These are phyloP conservation scores for Sebastes hubbsi DNA, from an alignment of 2,797 vertebrate genomes.

Conservation along the genomic window DNA sequence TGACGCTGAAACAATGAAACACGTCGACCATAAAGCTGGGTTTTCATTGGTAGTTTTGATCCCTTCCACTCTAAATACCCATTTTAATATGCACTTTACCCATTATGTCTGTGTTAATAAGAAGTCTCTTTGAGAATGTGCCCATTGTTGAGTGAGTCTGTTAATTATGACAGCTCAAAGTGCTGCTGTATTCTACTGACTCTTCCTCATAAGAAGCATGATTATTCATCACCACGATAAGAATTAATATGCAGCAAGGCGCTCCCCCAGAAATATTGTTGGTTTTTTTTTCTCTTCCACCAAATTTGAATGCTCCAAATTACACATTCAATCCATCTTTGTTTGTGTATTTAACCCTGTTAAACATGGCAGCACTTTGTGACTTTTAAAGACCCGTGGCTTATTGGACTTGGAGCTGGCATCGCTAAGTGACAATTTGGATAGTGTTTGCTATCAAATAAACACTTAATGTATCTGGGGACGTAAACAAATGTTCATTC, in stretches of 20 bases:
- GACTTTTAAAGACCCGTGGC: slow-evolving; percentile 73
- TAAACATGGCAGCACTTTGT: slow-evolving; percentile 74
- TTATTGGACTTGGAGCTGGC: slow-evolving; percentile 71
- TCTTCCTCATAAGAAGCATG: slow-evolving; percentile 71
- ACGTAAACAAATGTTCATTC: slow-evolving; percentile 68
- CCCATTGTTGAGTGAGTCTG: slow-evolving; percentile 78
- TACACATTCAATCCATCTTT: slow-evolving; percentile 80
- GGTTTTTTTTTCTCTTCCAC: slow-evolving; percentile 43
- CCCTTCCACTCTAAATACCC: slow-evolving; percentile 73
- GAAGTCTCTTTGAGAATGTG: slow-evolving; percentile 77
- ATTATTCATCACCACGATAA: slow-evolving; percentile 83
- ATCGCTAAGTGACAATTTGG: slow-evolving; percentile 66
- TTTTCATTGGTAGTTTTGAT: slow-evolving; percentile 71
- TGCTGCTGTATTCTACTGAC: slow-evolving; percentile 75
- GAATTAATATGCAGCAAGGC: slow-evolving; percentile 82
- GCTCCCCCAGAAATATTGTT: slow-evolving; percentile 70
- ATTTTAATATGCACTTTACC: slow-evolving; percentile 74
- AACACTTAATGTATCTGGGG: slow-evolving; percentile 71
- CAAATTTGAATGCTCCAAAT: slow-evolving; percentile 81
- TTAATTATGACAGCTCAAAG: slow-evolving; percentile 81
- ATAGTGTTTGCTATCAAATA: slow-evolving; percentile 75
- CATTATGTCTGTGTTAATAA: slow-evolving; percentile 76
- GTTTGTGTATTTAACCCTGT: slow-evolving; percentile 84
- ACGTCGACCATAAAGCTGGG: slow-evolving; percentile 62
- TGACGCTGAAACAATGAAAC: slow-evolving; percentile 66